A percentile compares a stretch with the other conserved stretches of the same genome.
phyloP scores from a whole-genome alignment of 1,140 invertebrate species.

The Drosophila eugracilis region DNA sequence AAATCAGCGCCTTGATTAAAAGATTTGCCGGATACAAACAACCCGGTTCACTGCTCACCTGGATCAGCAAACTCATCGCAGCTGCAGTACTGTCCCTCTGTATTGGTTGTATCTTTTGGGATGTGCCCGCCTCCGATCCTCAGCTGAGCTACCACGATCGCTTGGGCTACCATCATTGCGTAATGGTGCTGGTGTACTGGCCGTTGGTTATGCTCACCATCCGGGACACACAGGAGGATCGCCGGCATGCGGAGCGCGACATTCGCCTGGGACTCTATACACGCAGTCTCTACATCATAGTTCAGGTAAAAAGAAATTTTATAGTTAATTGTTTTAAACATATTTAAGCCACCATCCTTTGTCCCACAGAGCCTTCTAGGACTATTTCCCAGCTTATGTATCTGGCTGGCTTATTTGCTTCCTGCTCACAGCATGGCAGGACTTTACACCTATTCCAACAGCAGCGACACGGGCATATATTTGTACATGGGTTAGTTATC shows the following conservation, averaged over 20 bases:
- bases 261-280: slow-evolving; percentile 92
- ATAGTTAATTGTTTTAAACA: background rate
- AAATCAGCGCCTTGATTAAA: slow-evolving; percentile 75
- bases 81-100: slow-evolving; percentile 92
- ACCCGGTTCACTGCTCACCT: slow-evolving; percentile 92
- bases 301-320: slow-evolving; percentile 45
- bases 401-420: slow-evolving; percentile 92
- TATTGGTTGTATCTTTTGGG: slow-evolving; percentile 95
- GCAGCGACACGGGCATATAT: slow-evolving; percentile 89
- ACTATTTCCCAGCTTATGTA: slow-evolving; percentile 85
- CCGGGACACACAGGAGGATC: slow-evolving; percentile 88
- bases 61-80: slow-evolving; percentile 91
- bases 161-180: slow-evolving; percentile 93
- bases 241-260: slow-evolving; percentile 91
- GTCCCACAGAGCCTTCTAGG: slow-evolving; percentile 73
- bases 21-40: slow-evolving; percentile 91
- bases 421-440: slow-evolving; percentile 96
- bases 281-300: slow-evolving; percentile 91
- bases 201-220: slow-evolving; percentile 90
- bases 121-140: slow-evolving; percentile 90
- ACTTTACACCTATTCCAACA: slow-evolving; percentile 88
- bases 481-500: slow-evolving; percentile 88
- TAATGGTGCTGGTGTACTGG: slow-evolving; percentile 91
- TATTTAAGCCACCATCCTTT: background rate
- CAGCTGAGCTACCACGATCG: slow-evolving; percentile 91